Percentiles rank a stretch among this genome's conserved stretches.
Conservation (phyloP, 1,140 invertebrate species). For the Augochlora pura region DNA sequence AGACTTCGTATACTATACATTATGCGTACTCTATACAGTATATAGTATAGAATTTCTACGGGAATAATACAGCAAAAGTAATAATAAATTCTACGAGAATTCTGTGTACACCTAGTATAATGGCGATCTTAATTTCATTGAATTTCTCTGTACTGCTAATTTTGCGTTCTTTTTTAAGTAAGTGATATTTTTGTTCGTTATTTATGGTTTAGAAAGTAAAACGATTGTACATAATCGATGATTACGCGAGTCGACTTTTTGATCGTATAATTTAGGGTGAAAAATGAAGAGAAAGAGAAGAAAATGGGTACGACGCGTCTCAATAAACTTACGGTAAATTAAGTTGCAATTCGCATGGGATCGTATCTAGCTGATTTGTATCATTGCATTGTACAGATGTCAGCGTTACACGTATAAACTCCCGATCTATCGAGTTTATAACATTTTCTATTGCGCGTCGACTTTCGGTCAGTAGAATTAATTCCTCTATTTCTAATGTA, state of each 20-base stretch:
- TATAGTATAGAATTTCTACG: neutral
- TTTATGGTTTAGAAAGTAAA: slow-evolving; percentile 23
- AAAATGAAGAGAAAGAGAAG: neutral
- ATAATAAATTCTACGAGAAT: slow-evolving; percentile 17
- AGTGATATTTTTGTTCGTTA: slow-evolving; percentile 22
- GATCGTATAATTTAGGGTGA: slow-evolving; percentile 17
- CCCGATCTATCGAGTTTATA: slow-evolving; percentile 31
- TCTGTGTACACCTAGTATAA: neutral
- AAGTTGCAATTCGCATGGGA: slow-evolving; percentile 34
- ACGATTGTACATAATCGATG: slow-evolving; percentile 38
- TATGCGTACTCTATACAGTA: too few relatives aligned
- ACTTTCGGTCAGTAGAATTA: slow-evolving; percentile 46
- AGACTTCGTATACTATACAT: neutral
- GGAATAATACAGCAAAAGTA: neutral
- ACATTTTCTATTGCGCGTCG: slow-evolving; percentile 45
- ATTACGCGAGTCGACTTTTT: slow-evolving; percentile 2
- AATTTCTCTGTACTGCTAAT: neutral
- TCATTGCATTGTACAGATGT: slow-evolving; percentile 36
- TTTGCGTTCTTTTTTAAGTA: slow-evolving; percentile 12
- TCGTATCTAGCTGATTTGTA: slow-evolving; percentile 27
- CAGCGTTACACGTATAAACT: slow-evolving; percentile 31
- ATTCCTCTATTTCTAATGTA: slow-evolving; percentile 29
- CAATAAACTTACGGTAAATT: slow-evolving; percentile 28
- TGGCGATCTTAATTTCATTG: neutral
- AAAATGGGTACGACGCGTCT: slow-evolving; percentile 14